Percentiles rank a stretch among this genome's conserved stretches.
phyloP scores from a whole-genome alignment of 2,888 invertebrate genomes.

The Euclidia mi region DNA sequence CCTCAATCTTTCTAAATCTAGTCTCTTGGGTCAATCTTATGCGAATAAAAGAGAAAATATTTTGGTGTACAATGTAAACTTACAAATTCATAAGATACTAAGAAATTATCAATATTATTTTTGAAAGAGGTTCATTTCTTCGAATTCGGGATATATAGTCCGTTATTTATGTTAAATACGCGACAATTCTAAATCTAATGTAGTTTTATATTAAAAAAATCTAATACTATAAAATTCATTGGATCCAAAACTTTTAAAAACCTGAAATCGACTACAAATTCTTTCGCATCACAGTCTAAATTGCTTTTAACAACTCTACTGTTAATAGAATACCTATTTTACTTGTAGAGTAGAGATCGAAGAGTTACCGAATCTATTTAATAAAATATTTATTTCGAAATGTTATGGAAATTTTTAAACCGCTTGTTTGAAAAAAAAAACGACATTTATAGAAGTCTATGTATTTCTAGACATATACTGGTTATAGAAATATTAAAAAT shows the following conservation, averaged over 20 bases:
- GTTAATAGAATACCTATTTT: slow-evolving; percentile 23
- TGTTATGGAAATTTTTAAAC: too few relatives aligned
- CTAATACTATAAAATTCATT: slow-evolving; percentile 46
- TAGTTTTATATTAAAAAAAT: slow-evolving; percentile 32
- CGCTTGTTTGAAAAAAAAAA: too few relatives aligned
- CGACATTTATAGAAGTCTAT: too few relatives aligned
- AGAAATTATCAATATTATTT: too few relatives aligned
- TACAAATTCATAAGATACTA: neutral
- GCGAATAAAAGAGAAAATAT: too few relatives aligned
- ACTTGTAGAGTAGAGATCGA: slow-evolving; percentile 9
- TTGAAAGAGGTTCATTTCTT: neutral
- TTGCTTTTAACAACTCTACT: slow-evolving; percentile 43
- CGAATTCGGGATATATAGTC: slow-evolving; percentile 1
- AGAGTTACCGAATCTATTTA: neutral
- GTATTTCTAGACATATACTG: too few relatives aligned
- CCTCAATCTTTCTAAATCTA: slow-evolving; percentile 19
- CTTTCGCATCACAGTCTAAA: slow-evolving; percentile 52
- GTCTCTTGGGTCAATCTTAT: slow-evolving; percentile 32
- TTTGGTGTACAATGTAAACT: neutral
- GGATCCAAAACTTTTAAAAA: slow-evolving; percentile 45
- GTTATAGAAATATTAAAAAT: slow-evolving; percentile 3
- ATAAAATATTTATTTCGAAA: too few relatives aligned
- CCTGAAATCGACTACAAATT: slow-evolving; percentile 46
- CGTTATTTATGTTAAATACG: slow-evolving; percentile 23
- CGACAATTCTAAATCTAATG: slow-evolving; percentile 31